Conservation (phyloP, 2,888 invertebrate genomes). For the Meta bourneti region DNA sequence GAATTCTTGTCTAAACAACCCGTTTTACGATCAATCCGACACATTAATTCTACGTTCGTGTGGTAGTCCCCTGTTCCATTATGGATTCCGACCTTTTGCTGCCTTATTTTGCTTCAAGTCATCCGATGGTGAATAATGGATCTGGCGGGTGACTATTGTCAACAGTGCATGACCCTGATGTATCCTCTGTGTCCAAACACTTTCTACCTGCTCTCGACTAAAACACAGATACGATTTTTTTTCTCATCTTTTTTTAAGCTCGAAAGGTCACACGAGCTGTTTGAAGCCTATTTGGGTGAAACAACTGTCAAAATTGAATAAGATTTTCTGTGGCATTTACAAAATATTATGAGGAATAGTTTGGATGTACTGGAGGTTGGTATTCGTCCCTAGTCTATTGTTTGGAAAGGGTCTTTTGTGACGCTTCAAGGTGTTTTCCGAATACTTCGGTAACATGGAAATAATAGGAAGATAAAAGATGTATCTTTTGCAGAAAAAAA, state of each 20-base stretch:
- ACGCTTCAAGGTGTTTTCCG: slow-evolving; percentile 41
- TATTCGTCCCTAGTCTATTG: slow-evolving; percentile 32
- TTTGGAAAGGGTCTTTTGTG: slow-evolving; percentile 17
- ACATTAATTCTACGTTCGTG: background rate
- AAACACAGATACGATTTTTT: too few species aligned
- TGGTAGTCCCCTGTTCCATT: too few species aligned
- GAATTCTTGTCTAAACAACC: background rate
- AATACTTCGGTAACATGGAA: slow-evolving; percentile 41
- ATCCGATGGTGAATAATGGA: background rate
- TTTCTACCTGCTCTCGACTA: slow-evolving; percentile 2
- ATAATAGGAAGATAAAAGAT: slow-evolving; percentile 5
- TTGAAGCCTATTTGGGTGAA: slow-evolving; percentile 20
- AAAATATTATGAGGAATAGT: slow-evolving; percentile 14
- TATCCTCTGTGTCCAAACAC: background rate
- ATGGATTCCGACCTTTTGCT: background rate
- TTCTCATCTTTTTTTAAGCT: background rate
- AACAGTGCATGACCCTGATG: slow-evolving; percentile 31
- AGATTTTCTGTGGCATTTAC: slow-evolving; percentile 12
- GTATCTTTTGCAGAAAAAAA: slow-evolving; percentile 25
- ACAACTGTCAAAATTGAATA: slow-evolving; percentile 46
- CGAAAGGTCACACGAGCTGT: slow-evolving; percentile 17
- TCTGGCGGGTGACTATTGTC: background rate
- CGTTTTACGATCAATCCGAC: background rate
- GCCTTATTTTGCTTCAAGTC: background rate
- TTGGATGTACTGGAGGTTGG: slow-evolving; percentile 36